phyloP scores from a whole-genome alignment of 1,140 invertebrate species.

The silkworm (Bombyx mori) region DNA sequence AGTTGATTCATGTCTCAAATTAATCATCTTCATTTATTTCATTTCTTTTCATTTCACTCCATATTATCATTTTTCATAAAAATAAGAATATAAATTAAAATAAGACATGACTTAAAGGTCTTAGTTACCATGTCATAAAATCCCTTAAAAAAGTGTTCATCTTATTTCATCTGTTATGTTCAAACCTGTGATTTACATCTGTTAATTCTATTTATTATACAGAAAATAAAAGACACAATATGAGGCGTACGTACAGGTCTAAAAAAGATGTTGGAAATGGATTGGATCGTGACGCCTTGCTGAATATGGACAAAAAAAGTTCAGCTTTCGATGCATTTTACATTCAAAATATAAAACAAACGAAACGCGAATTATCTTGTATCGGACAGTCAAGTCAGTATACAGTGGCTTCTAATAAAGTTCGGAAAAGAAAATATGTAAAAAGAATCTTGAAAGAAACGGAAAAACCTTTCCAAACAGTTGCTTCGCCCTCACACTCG shows the following conservation, averaged over 20 bases:
- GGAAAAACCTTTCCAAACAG: conserved; percentile 11
- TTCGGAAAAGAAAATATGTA: conserved; percentile 55
- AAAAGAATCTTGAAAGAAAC: conserved; percentile 36
- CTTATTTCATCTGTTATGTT: too few species aligned
- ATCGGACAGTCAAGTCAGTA: conserved; percentile 32
- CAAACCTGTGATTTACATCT: too few species aligned
- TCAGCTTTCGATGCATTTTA: conserved; percentile 58
- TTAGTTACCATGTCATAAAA: too few species aligned
- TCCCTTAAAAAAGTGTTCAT: too few species aligned
- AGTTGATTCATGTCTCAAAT: too few species aligned
- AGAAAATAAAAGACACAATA: conserved; percentile 7
- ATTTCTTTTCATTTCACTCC: too few species aligned
- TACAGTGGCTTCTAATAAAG: conserved; percentile 33
- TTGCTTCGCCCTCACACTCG: conserved; percentile 14
- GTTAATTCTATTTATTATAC: too few species aligned
- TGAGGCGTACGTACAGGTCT: conserved; percentile 56
- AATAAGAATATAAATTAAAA: too few species aligned
- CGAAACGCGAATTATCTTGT: conserved; percentile 48
- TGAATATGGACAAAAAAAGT: conserved; percentile 40
- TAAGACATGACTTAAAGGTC: too few species aligned
- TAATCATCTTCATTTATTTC: too few species aligned
- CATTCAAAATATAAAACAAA: conserved; percentile 60
- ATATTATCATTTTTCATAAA: too few species aligned
- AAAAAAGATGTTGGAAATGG: conserved; percentile 48
- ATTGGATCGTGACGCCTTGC: conserved; percentile 41